Percentiles rank a stretch among this genome's conserved stretches.
Evolutionary conservation across 2,113 vertebrate species (phyloP).

Genomic region (Amblyornis subalaris): DNA sequence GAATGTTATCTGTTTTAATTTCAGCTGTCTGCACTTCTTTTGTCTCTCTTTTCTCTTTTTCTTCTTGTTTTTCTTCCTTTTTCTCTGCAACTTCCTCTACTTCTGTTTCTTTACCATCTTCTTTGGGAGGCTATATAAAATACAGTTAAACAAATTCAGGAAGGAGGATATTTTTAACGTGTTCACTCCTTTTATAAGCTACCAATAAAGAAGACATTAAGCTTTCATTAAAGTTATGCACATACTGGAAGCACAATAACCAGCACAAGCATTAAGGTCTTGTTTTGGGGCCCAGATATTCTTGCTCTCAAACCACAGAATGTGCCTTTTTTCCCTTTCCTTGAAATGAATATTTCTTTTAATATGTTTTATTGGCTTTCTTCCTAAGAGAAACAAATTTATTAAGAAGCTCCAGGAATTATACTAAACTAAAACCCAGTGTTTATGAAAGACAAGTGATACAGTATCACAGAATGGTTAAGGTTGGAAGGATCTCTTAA

Average conservation of each 20-base stretch:
- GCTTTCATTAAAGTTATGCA: background rate
- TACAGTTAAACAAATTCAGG: background rate
- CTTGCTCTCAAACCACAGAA: background rate
- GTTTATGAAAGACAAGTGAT: background rate
- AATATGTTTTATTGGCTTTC: background rate
- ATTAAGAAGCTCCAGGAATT: background rate
- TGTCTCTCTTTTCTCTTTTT: conserved; percentile 71
- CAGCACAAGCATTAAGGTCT: background rate
- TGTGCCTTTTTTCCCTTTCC: background rate
- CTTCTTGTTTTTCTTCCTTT: conserved; percentile 60
- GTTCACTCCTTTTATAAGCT: background rate
- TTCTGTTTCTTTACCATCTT: conserved; percentile 72
- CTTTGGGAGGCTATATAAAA: conserved; percentile 77
- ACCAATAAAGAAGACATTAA: background rate
- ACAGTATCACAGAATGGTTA: background rate
- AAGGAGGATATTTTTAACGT: background rate
- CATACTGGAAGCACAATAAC: background rate
- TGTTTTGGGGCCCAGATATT: background rate
- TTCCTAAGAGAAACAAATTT: background rate
- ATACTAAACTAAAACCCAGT: background rate
- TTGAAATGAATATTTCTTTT: background rate
- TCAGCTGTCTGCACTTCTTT: conserved; percentile 74
- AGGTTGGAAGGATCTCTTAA: background rate
- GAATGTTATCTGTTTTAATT: conserved; percentile 61
- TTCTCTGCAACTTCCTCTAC: conserved; percentile 59